A percentile compares a stretch with the other conserved stretches of the same genome.
Evolutionary conservation across 1,140 invertebrate species (phyloP).

Genomic region (Macrosteles quadrilineatus): DNA sequence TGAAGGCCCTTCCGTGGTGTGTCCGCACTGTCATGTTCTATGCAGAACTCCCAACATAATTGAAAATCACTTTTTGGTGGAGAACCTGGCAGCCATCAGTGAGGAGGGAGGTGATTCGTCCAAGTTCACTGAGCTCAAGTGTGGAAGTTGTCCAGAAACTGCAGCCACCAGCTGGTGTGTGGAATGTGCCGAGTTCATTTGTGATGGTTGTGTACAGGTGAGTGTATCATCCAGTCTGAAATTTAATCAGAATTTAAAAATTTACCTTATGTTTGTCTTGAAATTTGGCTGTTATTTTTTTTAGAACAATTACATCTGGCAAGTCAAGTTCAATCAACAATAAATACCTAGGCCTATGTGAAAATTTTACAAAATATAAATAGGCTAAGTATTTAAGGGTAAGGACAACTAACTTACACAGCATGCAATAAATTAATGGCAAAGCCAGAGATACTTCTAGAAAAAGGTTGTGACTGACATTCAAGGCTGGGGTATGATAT

Average conservation of each 20-base stretch:
- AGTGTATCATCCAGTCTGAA: slow-evolving; percentile 1
- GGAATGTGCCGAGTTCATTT: slow-evolving; percentile 88
- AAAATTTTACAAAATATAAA: no score
- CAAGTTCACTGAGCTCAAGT: slow-evolving; percentile 63
- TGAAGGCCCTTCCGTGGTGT: slow-evolving; percentile 41
- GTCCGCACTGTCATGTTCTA: slow-evolving; percentile 63
- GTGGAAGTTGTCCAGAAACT: slow-evolving; percentile 79
- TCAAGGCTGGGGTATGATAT: no score
- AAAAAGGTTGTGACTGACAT: no score
- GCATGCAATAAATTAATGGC: no score
- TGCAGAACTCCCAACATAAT: slow-evolving; percentile 65
- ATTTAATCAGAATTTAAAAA: neutral
- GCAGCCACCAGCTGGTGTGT: slow-evolving; percentile 84
- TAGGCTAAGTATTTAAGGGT: no score
- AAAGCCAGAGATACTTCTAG: no score
- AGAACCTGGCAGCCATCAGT: slow-evolving; percentile 43
- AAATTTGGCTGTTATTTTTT: no score
- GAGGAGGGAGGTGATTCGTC: slow-evolving; percentile 48
- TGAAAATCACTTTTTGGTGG: slow-evolving; percentile 74
- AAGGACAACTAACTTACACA: no score
- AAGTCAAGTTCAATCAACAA: no score
- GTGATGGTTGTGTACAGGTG: slow-evolving; percentile 83
- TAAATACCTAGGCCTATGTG: no score
- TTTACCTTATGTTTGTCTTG: neutral
- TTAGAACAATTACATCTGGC: no score